Conservation (phyloP, 2,113 vertebrate genomes). For the Eolophus roseicapilla region DNA sequence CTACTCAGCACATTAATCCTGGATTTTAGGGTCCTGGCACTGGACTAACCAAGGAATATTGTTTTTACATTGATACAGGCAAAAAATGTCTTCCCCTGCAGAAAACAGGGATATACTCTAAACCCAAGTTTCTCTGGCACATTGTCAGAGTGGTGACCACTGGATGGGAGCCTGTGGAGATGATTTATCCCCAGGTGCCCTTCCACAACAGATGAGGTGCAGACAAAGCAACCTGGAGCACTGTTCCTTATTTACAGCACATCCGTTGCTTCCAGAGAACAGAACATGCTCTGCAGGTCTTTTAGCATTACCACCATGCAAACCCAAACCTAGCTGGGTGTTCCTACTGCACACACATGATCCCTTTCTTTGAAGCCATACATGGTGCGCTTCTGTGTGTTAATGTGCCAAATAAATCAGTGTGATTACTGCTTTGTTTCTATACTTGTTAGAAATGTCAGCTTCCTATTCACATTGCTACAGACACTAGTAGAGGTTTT, state of each 20-base stretch:
- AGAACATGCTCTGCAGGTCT: background rate
- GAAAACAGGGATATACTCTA: background rate
- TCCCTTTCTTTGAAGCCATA: background rate
- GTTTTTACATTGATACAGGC: background rate
- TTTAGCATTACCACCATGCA: background rate
- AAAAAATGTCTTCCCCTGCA: background rate
- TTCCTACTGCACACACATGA: background rate
- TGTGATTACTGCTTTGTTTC: background rate
- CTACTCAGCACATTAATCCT: background rate
- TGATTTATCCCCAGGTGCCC: background rate
- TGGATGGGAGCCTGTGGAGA: background rate
- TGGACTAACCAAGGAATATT: background rate
- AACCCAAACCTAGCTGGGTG: background rate
- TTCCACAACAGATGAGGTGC: background rate
- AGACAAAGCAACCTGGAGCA: background rate
- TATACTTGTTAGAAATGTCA: background rate
- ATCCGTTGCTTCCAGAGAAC: background rate
- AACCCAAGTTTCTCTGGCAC: background rate
- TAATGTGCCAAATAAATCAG: background rate
- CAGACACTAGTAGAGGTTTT: background rate
- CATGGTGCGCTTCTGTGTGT: background rate
- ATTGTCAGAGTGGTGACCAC: background rate
- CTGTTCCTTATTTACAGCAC: background rate
- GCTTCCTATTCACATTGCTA: background rate
- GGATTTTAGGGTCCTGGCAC: background rate